These are phyloP conservation scores for Prosapia bicincta DNA, from an alignment of 2,888 invertebrate genomes.

Conservation along the genomic window DNA sequence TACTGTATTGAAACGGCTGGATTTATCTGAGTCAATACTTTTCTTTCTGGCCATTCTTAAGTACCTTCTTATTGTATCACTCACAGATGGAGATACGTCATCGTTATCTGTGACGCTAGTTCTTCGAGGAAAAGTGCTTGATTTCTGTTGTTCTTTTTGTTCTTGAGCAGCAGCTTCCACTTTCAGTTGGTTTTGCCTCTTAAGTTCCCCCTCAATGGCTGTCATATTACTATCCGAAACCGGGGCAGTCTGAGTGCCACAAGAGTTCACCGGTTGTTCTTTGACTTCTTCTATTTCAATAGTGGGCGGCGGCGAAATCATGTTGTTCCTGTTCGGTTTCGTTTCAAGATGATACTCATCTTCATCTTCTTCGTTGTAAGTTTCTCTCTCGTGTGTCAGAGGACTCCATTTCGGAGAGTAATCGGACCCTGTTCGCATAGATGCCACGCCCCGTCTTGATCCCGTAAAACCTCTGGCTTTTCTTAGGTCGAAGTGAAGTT, in stretches of 20 bases:
- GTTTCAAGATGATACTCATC: conserved; percentile 39
- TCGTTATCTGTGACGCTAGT: conserved; percentile 80
- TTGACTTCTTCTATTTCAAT: conserved; percentile 62
- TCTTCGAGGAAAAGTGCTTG: conserved; percentile 44
- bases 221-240: conserved; percentile 55
- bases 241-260: conserved; percentile 60
- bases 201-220: conserved; percentile 50
- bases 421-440: not conserved
- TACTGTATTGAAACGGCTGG: conserved; percentile 79
- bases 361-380: conserved; percentile 35
- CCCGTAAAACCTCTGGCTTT: conserved; percentile 59
- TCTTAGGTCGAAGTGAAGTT: conserved; percentile 67
- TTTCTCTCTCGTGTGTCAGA: conserved; percentile 14
- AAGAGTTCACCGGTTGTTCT: conserved; percentile 45
- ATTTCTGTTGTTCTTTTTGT: conserved; percentile 42
- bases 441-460: conserved; percentile 33
- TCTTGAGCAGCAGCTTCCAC: conserved; percentile 52
- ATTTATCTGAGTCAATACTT: conserved; percentile 75
- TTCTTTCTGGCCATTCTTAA: conserved; percentile 85
- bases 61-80: conserved; percentile 82
- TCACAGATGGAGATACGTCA: conserved; percentile 81
- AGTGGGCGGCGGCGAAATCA: conserved; percentile 59
- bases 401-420: conserved; percentile 18
- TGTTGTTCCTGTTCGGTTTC: conserved; percentile 15
- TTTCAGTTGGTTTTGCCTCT: conserved; percentile 48